Conservation (phyloP, 2,797 vertebrate genomes). For the Oophaga sylvatica region DNA sequence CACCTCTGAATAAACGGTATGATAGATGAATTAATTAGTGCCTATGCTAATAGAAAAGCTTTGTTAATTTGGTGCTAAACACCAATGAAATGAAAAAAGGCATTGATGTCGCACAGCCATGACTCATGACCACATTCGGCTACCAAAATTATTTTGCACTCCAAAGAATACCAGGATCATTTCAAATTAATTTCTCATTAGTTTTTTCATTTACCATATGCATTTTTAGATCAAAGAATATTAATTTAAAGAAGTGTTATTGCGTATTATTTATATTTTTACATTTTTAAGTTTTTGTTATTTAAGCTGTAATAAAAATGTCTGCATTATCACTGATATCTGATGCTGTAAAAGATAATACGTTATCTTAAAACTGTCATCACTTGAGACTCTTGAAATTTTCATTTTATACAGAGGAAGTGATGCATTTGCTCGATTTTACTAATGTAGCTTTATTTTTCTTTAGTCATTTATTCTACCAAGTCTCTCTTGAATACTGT, state of each 20-base stretch:
- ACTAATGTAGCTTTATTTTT: constrained; percentile 10
- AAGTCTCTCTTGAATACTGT: constrained; percentile 29
- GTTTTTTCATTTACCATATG: too few species aligned
- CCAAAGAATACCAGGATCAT: neutral
- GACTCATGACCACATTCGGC: neutral
- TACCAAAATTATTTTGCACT: neutral
- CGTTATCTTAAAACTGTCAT: neutral
- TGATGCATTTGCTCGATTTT: constrained; percentile 26
- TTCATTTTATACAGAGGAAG: neutral
- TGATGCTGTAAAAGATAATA: neutral
- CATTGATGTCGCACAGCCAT: fast-evolving
- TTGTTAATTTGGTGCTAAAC: neutral
- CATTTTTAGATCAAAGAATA: too few species aligned
- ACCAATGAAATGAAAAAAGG: neutral
- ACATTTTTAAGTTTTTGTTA: too few species aligned
- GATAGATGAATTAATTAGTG: neutral
- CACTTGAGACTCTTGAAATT: neutral
- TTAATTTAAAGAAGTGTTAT: too few species aligned
- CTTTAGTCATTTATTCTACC: constrained; percentile 28
- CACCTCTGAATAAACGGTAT: neutral
- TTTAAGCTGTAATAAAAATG: neutral
- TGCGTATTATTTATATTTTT: too few species aligned
- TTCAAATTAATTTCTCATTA: neutral
- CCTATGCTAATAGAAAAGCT: neutral
- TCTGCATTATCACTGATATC: too few species aligned